These are phyloP conservation scores for Maniola jurtina DNA, from an alignment of 1,140 invertebrate genomes.

Conservation along the genomic window DNA sequence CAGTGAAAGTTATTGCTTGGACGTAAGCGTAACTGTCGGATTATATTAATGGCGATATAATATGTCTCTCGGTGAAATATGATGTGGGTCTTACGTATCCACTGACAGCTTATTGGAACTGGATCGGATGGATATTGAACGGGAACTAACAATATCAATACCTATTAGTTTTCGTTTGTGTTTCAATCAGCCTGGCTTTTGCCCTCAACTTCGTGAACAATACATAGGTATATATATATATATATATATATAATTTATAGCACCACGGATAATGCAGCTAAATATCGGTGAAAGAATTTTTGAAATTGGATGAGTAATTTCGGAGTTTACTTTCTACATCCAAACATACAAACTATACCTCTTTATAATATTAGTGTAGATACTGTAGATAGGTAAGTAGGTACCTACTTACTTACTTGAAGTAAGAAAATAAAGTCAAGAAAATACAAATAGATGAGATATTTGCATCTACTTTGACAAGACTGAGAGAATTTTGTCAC, in stretches of 20 bases:
- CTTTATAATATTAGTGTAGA: no score
- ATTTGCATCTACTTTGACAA: neutral
- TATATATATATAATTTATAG: no score
- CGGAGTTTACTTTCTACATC: no score
- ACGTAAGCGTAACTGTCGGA: slow-evolving; percentile 22
- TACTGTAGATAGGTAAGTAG: no score
- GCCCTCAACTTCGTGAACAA: no score
- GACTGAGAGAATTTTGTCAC: neutral
- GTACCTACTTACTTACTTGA: neutral
- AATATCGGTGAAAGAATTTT: no score
- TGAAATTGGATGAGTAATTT: no score
- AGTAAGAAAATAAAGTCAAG: neutral
- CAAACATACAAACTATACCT: no score
- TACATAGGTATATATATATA: no score
- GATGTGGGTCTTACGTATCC: slow-evolving; percentile 17
- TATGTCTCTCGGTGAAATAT: slow-evolving; percentile 26
- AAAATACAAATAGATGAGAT: neutral
- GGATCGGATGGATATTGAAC: neutral
- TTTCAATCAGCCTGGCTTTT: neutral
- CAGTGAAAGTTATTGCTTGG: slow-evolving; percentile 25
- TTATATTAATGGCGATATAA: slow-evolving; percentile 29
- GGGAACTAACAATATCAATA: neutral
- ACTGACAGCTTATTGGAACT: slow-evolving; percentile 6
- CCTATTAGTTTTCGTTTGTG: neutral
- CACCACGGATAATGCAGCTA: no score